Conservation (phyloP, 1,140 invertebrate genomes). For the Atopsyche davidsoni region DNA sequence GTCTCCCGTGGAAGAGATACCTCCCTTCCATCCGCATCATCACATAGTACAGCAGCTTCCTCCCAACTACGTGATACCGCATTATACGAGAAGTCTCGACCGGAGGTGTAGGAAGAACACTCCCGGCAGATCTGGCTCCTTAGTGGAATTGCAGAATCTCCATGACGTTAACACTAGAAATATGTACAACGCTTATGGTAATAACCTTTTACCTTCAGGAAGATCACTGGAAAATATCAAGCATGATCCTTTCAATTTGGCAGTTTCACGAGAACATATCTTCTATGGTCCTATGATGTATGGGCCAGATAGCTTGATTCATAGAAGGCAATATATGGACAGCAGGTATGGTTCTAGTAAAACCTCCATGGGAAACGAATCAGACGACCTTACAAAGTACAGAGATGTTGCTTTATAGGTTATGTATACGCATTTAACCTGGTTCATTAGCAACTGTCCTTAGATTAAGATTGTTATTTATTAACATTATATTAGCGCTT, state of each 20-base stretch:
- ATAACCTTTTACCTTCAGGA: constrained; percentile 23
- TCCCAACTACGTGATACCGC: constrained; percentile 25
- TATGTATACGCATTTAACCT: no score
- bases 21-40: background rate
- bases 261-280: constrained; percentile 39
- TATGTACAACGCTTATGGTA: constrained; percentile 27
- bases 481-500: background rate
- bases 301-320: constrained; percentile 23
- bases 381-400: constrained; percentile 48
- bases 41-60: constrained; percentile 19
- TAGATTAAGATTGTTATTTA: no score
- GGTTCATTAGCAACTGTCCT: no score
- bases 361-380: constrained; percentile 47
- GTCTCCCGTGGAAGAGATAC: constrained; percentile 20
- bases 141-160: constrained; percentile 24
- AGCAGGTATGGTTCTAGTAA: constrained; percentile 40
- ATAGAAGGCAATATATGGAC: constrained; percentile 26
- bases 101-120: constrained; percentile 25
- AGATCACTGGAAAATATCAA: constrained; percentile 31
- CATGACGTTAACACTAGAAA: constrained; percentile 27
- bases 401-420: constrained; percentile 44
- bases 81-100: constrained; percentile 28
- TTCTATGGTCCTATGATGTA: constrained; percentile 35
- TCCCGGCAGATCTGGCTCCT: constrained; percentile 12
- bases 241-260: constrained; percentile 42